These are phyloP conservation scores for Enteromius mattozi DNA, from an alignment of 2,797 vertebrate genomes.

Conservation along the genomic window DNA sequence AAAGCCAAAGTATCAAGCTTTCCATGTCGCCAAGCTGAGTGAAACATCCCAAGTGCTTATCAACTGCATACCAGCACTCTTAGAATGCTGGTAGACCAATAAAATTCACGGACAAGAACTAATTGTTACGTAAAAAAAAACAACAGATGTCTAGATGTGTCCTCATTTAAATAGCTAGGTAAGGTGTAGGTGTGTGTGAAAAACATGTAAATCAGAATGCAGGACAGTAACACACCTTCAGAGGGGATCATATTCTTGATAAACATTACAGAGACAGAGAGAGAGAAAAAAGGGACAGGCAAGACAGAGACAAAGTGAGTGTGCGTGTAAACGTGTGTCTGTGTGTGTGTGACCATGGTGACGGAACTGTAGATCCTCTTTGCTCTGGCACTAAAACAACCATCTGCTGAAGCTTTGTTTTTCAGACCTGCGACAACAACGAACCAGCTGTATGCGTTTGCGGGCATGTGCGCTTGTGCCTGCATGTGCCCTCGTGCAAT, in stretches of 20 bases:
- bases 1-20: not conserved
- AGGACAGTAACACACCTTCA: conserved; percentile 8
- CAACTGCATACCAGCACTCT: not conserved
- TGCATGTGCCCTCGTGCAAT: conserved; percentile 22
- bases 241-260: conserved; percentile 4
- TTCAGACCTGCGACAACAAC: conserved; percentile 62
- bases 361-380: conserved; percentile 46
- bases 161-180: not conserved
- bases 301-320: conserved; percentile 47
- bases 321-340: conserved; percentile 51
- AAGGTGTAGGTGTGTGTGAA: not conserved
- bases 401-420: conserved; percentile 63
- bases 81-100: not conserved
- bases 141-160: conserved; percentile 20
- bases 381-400: conserved; percentile 59
- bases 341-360: conserved; percentile 51
- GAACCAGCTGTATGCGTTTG: conserved; percentile 60
- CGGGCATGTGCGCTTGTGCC: conserved; percentile 38
- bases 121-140: not conserved
- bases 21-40: not conserved
- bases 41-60: not conserved
- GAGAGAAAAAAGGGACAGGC: conserved; percentile 67
- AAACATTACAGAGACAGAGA: conserved; percentile 40
- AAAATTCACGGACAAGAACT: not conserved
- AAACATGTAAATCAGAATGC: not conserved